A percentile compares a stretch with the other conserved stretches of the same genome.
Conservation (phyloP, 64 coral and sea anemone species). For the Actinia tenebrosa region DNA sequence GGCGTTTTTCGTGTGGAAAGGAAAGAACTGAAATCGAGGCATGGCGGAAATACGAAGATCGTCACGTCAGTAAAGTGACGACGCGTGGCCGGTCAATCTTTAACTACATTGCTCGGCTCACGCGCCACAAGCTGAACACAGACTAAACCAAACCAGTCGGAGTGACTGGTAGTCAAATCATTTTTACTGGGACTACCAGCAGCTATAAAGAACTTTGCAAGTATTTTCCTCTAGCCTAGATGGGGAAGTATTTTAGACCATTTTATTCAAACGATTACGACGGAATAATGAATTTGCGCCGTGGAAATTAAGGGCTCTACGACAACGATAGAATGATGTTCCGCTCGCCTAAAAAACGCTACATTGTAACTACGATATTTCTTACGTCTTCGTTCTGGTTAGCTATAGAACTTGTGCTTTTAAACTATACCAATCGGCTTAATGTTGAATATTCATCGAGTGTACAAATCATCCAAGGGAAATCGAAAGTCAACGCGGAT, state of each 20-base stretch:
- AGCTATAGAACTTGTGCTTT: conserved; percentile 51
- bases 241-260: not conserved
- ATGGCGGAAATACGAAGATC: not conserved
- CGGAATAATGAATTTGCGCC: not conserved
- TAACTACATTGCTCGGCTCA: not conserved
- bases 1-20: not conserved
- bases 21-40: conserved; percentile 1
- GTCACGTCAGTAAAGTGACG: not conserved
- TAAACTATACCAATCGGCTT: conserved; percentile 67
- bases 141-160: not conserved
- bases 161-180: conserved; percentile 1
- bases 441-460: conserved; percentile 39
- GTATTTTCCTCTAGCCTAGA: not conserved
- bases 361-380: conserved; percentile 67
- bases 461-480: conserved; percentile 12
- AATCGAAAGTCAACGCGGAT: not conserved
- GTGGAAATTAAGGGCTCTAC: not conserved
- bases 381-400: conserved; percentile 87
- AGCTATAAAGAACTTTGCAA: not conserved
- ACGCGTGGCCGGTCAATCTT: conserved; percentile 19
- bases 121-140: not conserved
- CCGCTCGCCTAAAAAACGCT: conserved; percentile 60
- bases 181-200: not conserved
- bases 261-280: not conserved
- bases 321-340: conserved; percentile 14